Base-by-base conservation (phyloP, 1,140 invertebrate species). In the Calycopis cecrops region DNA sequence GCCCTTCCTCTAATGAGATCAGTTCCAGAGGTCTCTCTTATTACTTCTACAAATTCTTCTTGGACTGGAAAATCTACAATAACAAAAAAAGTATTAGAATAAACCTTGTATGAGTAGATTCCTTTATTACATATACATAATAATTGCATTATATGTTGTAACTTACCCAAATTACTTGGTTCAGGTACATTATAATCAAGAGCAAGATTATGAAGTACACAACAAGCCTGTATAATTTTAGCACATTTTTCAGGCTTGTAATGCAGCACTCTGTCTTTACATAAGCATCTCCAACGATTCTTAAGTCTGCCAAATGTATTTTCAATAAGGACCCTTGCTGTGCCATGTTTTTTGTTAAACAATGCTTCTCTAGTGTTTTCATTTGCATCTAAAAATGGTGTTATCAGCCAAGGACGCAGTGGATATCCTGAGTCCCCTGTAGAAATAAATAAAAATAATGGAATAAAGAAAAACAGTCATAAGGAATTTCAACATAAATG, bases 341-440 rank as follows among this genome's bases (percentile, higher is more conserved):
- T 55, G 1, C 38, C 65, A 55, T 73, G 71, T 11, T 17, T 52
- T 6, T 55, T 6, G 60, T 79, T 80, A 50, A 67, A 87, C 9
- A 48, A 37, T 1, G 33, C 51, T 60, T 80, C 67, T 35, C 66
- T 59, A 9, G 71, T 54, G 38, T 60, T 54, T 6, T 35, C 44
- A 33, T 17, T 21, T 14, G 62, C 59, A 54, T 79, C 38, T 35
- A 34, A 38, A 44, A 71, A 48, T 14, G 75, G 73, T 16, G 78
- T 85, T 62, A 87, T 65, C 3, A 83, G 51, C 81, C 79, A 84
- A 18, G 76, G 69, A 9, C 71, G 52, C 48, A 78, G 60, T 35
- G 71, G 65, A 65, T 85, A 85, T n/a, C 73, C 74, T 10, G 70
- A 77, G 60, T 81, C 72, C 40, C 75, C 75, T 79, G 35, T 18